Base-by-base conservation (phyloP, 1,140 invertebrate genomes). In the Neotoxoptera formosana region DNA sequence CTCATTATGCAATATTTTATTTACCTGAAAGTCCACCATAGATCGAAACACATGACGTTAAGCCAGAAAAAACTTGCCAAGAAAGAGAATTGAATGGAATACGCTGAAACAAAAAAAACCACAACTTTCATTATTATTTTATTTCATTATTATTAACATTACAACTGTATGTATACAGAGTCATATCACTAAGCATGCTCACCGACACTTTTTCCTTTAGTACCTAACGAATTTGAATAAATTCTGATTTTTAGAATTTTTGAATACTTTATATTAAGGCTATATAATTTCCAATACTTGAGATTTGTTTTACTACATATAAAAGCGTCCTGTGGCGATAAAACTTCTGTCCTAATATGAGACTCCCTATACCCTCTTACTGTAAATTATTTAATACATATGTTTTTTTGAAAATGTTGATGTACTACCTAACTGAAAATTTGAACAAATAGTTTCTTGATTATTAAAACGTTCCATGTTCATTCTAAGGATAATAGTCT, bases 41-140 rank as follows among this genome's bases (percentile, higher is more conserved):
- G 97, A 95, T 98, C 98, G 95, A 98, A 97, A 94, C 98, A 98
- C 96, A 98, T 98, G 81, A 98, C 96, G 95, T 97, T 98, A 95
- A 99, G 96, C 98, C 98, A 99, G 94, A 97, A 97, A 95, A 99
- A 99, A 92, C 97, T 97, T 8, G 97, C 96, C 94, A 98, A 95
- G 95, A 98, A 97, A 94, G 97, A 98, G 95, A 98, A 98, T 95
- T 98, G 97, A 89, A 98, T 96, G 84, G 97, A 96, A 94, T 97
- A 97, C 20, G 97, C 97, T 97, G 96, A 94, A 96, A 96, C 34
- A 88, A 67, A 93, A 48, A 93, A 86, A 76, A 60, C 30, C 7
- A 88, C 20, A n/a, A 41, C 25, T n/a, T 36, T 36, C n/a, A 7
- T 36, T 20, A 83, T 83, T 83, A n/a, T n/a, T n/a, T n/a, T n/a